Evolutionary conservation across 2,797 vertebrate genomes (phyloP).

Genomic region (Sebastiscus tertius): DNA sequence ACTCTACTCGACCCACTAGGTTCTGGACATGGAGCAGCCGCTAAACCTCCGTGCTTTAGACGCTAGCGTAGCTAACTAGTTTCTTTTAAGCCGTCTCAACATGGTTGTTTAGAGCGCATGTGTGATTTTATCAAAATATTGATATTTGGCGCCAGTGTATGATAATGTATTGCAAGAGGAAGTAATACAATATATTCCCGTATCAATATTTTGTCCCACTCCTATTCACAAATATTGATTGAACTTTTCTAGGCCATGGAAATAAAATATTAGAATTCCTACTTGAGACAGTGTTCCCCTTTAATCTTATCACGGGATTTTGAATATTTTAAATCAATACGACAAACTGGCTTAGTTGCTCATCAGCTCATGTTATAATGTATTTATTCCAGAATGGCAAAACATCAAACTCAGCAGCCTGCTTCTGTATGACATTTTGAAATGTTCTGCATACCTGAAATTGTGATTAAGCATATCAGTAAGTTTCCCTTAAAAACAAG

Average conservation of each 20-base stretch:
- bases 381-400: neutral
- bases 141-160: too few species aligned
- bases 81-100: neutral
- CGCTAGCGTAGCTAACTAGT: too few species aligned
- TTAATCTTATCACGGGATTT: neutral
- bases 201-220: too few species aligned
- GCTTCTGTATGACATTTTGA: neutral
- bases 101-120: too few species aligned
- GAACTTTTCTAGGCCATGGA: too few species aligned
- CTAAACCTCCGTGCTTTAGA: neutral
- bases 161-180: too few species aligned
- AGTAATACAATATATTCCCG: too few species aligned
- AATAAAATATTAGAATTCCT: too few species aligned
- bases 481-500: constrained; percentile 34
- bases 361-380: neutral
- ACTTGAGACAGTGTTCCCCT: too few species aligned
- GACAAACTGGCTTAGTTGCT: neutral
- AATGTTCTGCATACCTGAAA: constrained; percentile 19
- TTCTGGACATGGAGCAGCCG: neutral
- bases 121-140: too few species aligned
- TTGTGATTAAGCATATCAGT: constrained; percentile 16
- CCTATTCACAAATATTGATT: too few species aligned
- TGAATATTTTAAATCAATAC: neutral
- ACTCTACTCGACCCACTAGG: neutral
- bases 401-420: neutral